Evolutionary conservation across 1,140 invertebrate species (phyloP).

Genomic region (Samia ricini): DNA sequence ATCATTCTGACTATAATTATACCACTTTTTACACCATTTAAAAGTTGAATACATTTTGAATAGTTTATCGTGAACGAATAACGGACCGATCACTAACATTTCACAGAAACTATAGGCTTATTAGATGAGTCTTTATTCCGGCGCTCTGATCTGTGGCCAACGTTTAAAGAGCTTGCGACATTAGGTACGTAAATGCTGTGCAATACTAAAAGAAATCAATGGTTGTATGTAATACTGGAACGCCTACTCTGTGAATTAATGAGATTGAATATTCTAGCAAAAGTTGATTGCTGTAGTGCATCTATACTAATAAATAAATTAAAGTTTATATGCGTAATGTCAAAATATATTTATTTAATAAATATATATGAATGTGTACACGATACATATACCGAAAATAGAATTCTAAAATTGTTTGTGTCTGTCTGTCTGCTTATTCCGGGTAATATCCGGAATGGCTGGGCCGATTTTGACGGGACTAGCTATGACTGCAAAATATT

Average conservation of each 20-base stretch:
- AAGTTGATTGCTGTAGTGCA: not conserved
- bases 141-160: slow-evolving; percentile 10
- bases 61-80: not conserved
- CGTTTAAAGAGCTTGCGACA: slow-evolving; percentile 19
- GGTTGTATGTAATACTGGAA: slow-evolving; percentile 3
- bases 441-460: too few relatives aligned
- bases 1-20: slow-evolving; percentile 1
- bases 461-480: too few relatives aligned
- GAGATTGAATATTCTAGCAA: not conserved
- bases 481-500: too few relatives aligned
- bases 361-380: too few relatives aligned
- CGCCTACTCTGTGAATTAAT: not conserved
- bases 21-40: slow-evolving; percentile 24
- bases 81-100: slow-evolving; percentile 5
- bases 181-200: slow-evolving; percentile 9
- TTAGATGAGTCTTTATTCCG: slow-evolving; percentile 15
- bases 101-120: slow-evolving; percentile 14
- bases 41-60: slow-evolving; percentile 9
- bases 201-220: slow-evolving; percentile 20
- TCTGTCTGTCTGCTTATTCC: too few relatives aligned
- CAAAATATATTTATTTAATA: too few relatives aligned
- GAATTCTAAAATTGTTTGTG: too few relatives aligned
- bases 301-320: too few relatives aligned
- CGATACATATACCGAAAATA: too few relatives aligned
- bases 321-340: too few relatives aligned